Evolutionary conservation across 2,888 invertebrate genomes (phyloP), one percentile per base, ranked within the genome.

Genomic region (Hirtodrosophila duncani): DNA sequence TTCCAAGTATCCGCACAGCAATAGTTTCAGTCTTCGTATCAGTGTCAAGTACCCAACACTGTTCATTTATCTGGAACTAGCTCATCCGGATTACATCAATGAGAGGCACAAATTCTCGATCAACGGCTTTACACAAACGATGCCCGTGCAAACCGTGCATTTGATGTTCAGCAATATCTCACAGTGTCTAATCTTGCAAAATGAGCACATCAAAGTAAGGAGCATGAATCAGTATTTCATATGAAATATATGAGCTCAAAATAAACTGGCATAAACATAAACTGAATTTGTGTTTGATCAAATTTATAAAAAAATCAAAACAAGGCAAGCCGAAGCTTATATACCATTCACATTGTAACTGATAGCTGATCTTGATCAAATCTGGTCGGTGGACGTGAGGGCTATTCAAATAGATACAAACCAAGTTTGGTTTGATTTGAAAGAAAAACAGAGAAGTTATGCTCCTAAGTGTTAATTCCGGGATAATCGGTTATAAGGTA

Each of bases 51-150:
- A 60, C 9, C 87, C 87, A 0, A 85, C 86, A 0, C 39, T 87
- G 0, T 86, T 86, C 39, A 77, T 87, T 2, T 86, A 83, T 27
- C 39, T 87, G 8, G 83, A 86, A 53, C 14, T 87, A 1, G 23
- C 44, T 0, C 75, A 84, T 60, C 63, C 63, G 0, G 36, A 50
- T 1, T 53, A 60, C 13, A 13, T 45, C 0, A 41, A 16, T 5
- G 49, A 66, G 2, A 64, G 59, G 8, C 85, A 86, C 51, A 66
- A 51, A 18, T 67, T 87, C 10, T 86, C 86, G 1, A 77, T 69
- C 13, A 87, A 87, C 65, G 87, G 86, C 3, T 86, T 84, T 27
- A 78, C 86, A 13, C 85, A 86, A 63, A 61, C 83, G 2, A 68
- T 74, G 1, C 84, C 86, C 0, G 72, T 83, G 1, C 79, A 82